phyloP scores from a whole-genome alignment of 2,888 invertebrate genomes.

The Ditula angustiorana region DNA sequence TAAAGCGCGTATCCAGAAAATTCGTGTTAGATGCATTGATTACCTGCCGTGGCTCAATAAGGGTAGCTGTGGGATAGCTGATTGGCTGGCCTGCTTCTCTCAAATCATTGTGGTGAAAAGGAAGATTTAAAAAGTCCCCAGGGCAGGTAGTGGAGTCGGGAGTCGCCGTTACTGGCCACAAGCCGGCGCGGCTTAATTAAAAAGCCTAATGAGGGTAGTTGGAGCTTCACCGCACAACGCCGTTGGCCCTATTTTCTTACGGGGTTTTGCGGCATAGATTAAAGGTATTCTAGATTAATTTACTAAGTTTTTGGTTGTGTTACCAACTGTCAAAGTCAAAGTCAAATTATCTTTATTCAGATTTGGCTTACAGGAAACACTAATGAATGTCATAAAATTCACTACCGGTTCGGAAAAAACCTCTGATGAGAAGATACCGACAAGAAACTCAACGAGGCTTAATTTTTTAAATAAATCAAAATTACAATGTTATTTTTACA shows the following conservation, averaged over 20 bases:
- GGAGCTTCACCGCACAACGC: neutral
- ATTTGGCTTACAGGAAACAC: too few species aligned
- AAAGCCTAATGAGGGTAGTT: constrained; percentile 63
- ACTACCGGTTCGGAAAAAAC: too few species aligned
- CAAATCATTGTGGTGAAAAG: constrained; percentile 5
- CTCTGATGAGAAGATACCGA: too few species aligned
- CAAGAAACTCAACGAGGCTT: too few species aligned
- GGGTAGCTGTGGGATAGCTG: too few species aligned
- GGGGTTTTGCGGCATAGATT: neutral
- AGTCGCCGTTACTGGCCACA: neutral
- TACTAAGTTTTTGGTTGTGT: neutral
- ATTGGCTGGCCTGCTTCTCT: neutral
- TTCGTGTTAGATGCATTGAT: too few species aligned
- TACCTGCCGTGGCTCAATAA: constrained; percentile 1
- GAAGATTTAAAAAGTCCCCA: constrained; percentile 19
- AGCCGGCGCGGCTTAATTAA: constrained; percentile 47
- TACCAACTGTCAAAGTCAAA: too few species aligned
- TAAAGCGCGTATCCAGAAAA: too few species aligned
- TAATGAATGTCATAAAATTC: too few species aligned
- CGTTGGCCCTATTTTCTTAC: neutral
- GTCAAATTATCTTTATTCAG: neutral
- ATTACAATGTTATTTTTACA: too few species aligned
- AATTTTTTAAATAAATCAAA: too few species aligned
- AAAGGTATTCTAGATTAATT: neutral
- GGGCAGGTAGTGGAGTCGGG: constrained; percentile 11